These are phyloP conservation scores for Chrysopilus asiliformis DNA, from an alignment of 2,888 invertebrate species.

Conservation along the genomic window DNA sequence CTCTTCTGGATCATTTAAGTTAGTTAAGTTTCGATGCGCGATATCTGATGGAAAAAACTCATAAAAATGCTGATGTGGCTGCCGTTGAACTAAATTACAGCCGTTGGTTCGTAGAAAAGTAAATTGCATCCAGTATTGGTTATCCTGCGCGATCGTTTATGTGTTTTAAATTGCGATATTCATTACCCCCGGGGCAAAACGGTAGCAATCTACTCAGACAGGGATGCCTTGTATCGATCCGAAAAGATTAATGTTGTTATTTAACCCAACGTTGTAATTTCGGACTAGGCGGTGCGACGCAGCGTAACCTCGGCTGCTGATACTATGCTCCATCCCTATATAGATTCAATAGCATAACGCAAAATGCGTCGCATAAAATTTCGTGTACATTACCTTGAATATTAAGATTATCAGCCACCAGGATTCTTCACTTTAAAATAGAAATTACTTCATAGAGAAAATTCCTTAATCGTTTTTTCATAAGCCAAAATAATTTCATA, in stretches of 20 bases:
- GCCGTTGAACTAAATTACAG: slow-evolving; percentile 14
- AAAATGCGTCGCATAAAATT: background rate
- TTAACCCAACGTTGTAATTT: slow-evolving; percentile 13
- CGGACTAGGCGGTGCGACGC: slow-evolving; percentile 11
- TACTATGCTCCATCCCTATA: background rate
- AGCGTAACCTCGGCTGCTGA: slow-evolving; percentile 3
- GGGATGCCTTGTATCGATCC: slow-evolving; percentile 11
- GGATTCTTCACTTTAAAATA: too few relatives aligned
- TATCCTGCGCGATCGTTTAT: slow-evolving; percentile 15
- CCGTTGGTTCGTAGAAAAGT: slow-evolving; percentile 14
- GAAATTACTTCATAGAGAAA: too few relatives aligned
- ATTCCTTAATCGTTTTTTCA: too few relatives aligned
- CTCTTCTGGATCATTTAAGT: slow-evolving; percentile 5
- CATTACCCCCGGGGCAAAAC: slow-evolving; percentile 13
- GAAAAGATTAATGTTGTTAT: slow-evolving; percentile 14
- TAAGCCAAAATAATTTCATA: too few relatives aligned
- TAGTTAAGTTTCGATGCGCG: too few relatives aligned
- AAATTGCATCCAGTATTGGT: slow-evolving; percentile 14
- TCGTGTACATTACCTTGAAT: slow-evolving; percentile 12
- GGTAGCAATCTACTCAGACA: slow-evolving; percentile 14
- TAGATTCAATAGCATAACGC: background rate
- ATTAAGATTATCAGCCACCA: too few relatives aligned
- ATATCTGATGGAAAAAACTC: slow-evolving; percentile 8
- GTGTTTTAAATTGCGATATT: slow-evolving; percentile 15
- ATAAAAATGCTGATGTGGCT: slow-evolving; percentile 15